Evolutionary conservation across 2,113 vertebrate genomes (phyloP), one percentile per base, ranked within the genome.

Genomic region (Orthochromis indermauri): DNA sequence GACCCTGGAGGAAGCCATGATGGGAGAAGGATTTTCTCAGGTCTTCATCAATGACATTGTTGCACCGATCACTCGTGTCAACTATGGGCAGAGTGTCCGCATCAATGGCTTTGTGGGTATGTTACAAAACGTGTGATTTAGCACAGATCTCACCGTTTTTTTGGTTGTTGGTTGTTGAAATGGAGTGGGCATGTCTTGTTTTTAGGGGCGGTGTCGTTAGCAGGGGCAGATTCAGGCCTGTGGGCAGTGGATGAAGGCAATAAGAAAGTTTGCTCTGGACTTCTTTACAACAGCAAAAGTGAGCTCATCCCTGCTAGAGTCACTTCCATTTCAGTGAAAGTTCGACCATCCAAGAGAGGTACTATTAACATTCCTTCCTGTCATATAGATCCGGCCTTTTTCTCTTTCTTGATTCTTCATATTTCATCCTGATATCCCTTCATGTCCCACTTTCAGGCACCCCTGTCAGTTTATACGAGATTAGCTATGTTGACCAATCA

Each of bases 191-290:
- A 8, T 78, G 28, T 83, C 10, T 86, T 10, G 33, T 88, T 54
- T 14, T 12, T 57, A 99, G 98, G 98, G 12, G 97, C 96, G 0
- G 96, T 98, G 26, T 97, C 98, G 2, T 82, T 99, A 84, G 91
- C 98, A 0, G 89, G 95, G 6, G 90, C 92, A 1, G 97, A 97
- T 13, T 94, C 97, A 0, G 97, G 96, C 3, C 94, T 98, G 55
- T 99, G 99, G 99, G 95, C 98, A 0, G 96, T 99, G 37, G 97
- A 98, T 90, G 98, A 97, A 17, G 99, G 99, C 1, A 99, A 99
- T 93, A 98, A 97, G 84, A 95, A 95, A 1, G 96, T 99, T 45
- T 99, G 98, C 66, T 94, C 91, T 0, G 97, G 97, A 10, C 97
- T 99, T 17, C 90, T 99, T 35, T 97, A 96, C 55, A 84, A 97